Conservation (phyloP, 53 echinoderm and acorn worm genomes). For the Hippasteria phrygiana region DNA sequence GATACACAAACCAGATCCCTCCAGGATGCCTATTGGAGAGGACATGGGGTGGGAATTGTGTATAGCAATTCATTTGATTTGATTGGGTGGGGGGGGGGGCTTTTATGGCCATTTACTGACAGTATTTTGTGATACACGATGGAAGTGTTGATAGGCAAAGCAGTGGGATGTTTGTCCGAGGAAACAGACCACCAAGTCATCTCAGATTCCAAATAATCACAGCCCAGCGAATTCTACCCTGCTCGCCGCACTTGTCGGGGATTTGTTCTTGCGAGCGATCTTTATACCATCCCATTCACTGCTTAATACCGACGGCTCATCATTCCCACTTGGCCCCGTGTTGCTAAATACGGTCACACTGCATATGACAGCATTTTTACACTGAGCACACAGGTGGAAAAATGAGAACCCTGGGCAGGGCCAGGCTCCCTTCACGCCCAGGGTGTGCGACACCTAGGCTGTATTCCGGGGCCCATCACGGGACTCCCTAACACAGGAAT, state of each 20-base stretch:
- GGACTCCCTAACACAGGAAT: slow-evolving; percentile 38
- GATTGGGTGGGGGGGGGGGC: slow-evolving; percentile 38
- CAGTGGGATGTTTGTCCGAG: slow-evolving; percentile 30
- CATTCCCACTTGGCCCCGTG: slow-evolving; percentile 25
- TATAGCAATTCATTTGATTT: slow-evolving; percentile 47
- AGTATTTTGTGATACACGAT: not conserved
- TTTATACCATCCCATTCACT: not conserved
- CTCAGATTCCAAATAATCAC: not conserved
- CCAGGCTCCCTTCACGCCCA: slow-evolving; percentile 16
- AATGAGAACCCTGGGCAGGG: slow-evolving; percentile 38
- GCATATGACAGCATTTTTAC: slow-evolving; percentile 32
- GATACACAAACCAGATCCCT: slow-evolving; percentile 55
- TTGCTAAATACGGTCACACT: slow-evolving; percentile 35
- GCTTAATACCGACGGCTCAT: slow-evolving; percentile 8
- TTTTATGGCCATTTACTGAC: slow-evolving; percentile 32
- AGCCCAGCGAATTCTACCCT: slow-evolving; percentile 2
- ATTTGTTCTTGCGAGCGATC: slow-evolving; percentile 1
- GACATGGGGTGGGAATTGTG: slow-evolving; percentile 21
- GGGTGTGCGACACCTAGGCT: slow-evolving; percentile 25
- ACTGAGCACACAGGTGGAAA: slow-evolving; percentile 53
- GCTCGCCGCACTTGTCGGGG: not conserved
- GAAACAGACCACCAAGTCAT: slow-evolving; percentile 1
- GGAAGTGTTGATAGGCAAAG: not conserved
- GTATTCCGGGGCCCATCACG: not conserved
- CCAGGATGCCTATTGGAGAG: slow-evolving; percentile 6